Conservation (phyloP, 2,888 invertebrate species). For the Tortricodes alternella region DNA sequence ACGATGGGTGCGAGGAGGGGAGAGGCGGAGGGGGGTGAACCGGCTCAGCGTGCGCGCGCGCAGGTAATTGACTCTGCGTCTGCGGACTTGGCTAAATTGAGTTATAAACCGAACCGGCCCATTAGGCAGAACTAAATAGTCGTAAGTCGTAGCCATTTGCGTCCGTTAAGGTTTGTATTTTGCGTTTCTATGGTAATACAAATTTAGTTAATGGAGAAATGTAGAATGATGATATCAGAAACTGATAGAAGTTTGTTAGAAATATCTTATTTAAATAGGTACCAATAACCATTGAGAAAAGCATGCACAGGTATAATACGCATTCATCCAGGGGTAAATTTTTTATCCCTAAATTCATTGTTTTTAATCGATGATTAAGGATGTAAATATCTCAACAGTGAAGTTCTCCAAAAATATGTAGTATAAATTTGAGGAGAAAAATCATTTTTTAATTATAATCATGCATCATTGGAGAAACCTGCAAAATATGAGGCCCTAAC, state of each 20-base stretch:
- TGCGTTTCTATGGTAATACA: slow-evolving; percentile 2
- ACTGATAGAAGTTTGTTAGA: neutral
- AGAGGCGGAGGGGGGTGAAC: slow-evolving; percentile 61
- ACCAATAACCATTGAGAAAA: too few species aligned
- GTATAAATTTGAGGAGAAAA: too few species aligned
- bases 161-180: slow-evolving; percentile 7
- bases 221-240: neutral
- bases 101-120: slow-evolving; percentile 32
- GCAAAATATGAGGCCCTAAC: too few species aligned
- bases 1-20: slow-evolving; percentile 56
- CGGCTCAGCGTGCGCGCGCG: slow-evolving; percentile 73
- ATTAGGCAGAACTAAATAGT: slow-evolving; percentile 15
- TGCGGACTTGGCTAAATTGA: slow-evolving; percentile 35
- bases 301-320: too few species aligned
- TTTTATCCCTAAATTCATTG: too few species aligned
- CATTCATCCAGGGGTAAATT: too few species aligned
- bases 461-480: too few species aligned
- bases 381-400: too few species aligned
- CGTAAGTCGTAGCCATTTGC: slow-evolving; percentile 5
- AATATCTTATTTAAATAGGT: too few species aligned
- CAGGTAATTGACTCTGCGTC: slow-evolving; percentile 72
- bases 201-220: neutral
- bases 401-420: too few species aligned
- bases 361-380: too few species aligned
- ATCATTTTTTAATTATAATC: too few species aligned